Conservation (phyloP, 2,888 invertebrate species). For the Parthenolecanium corni region DNA sequence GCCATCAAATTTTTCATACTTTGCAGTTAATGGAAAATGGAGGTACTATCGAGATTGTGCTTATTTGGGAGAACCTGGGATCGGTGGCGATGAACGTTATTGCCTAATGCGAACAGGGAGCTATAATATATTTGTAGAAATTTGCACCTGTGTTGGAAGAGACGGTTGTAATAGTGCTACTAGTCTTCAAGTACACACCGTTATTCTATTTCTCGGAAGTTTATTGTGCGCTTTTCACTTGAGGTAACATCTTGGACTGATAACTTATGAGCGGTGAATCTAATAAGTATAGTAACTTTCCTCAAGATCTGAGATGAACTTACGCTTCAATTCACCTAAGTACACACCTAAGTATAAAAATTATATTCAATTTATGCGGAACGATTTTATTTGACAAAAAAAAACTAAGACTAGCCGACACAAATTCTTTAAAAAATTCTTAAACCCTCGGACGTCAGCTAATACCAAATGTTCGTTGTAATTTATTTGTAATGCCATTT, state of each 20-base stretch:
- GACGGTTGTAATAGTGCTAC: conserved; percentile 72
- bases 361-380: too few species aligned
- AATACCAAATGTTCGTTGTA: too few species aligned
- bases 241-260: conserved; percentile 1
- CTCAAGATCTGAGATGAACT: too few species aligned
- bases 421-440: too few species aligned
- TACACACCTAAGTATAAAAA: too few species aligned
- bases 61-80: conserved; percentile 79
- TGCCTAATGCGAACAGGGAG: conserved; percentile 83
- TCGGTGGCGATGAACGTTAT: conserved; percentile 77
- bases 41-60: conserved; percentile 51
- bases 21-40: conserved; percentile 36
- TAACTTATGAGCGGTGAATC: too few species aligned
- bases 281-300: background rate
- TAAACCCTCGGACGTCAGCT: too few species aligned
- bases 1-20: too few species aligned
- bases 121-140: conserved; percentile 87
- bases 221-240: conserved; percentile 17
- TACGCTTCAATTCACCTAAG: too few species aligned
- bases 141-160: conserved; percentile 83
- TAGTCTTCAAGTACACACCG: background rate
- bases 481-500: too few species aligned
- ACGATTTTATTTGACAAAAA: too few species aligned
- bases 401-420: too few species aligned
- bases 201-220: conserved; percentile 6